Evolutionary conservation across 2,797 vertebrate genomes (phyloP), one percentile per base, ranked within the genome.

Genomic region (Cyclopterus lumpus): DNA sequence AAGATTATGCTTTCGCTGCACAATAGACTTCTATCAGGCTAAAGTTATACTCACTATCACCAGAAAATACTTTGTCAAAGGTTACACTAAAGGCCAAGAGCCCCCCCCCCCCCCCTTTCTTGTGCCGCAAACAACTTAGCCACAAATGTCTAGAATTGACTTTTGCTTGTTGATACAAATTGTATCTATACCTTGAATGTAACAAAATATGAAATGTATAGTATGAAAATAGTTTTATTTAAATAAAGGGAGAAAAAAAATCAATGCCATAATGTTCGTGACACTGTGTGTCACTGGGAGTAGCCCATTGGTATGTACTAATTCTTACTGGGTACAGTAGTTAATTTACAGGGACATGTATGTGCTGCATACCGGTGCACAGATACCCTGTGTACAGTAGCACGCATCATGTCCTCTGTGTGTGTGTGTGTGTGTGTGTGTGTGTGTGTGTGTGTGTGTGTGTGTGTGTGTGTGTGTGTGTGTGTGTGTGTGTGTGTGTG

Each of bases 121-220:
- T 86, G 88, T 87, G 93, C 94, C 94, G 95, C 95, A 95, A 95
- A 96, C 93, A 95, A 93, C 95, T 95, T 95, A 95, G 95, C 95
- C 96, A 97, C 95, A 97, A 97, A 97, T 97, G 97, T 96, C 95
- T 94, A 98, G 97, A 99, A 99, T 96, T 94, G 97, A 99, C 97
- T 96, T 98, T 97, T 96, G 96, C 97, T 98, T 97, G 97, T 99
- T 99, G 97, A 99, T 99, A 99, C 97, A 99, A 99, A 99, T 99
- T 99, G 97, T 99, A 99, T 99, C 98, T 97, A 95, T 97, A 98
- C 97, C 96, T 97, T 97, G 96, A 98, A 96, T 99, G 97, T 99
- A 97, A 95, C 93, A 94, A 95, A 95, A 94, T 94, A 97, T 94
- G 94, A 96, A 94, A 93, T 98, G 95, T 97, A 96, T 93, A 96